phyloP scores from a whole-genome alignment of 1,140 invertebrate species.

The Hesperophylax magnus region DNA sequence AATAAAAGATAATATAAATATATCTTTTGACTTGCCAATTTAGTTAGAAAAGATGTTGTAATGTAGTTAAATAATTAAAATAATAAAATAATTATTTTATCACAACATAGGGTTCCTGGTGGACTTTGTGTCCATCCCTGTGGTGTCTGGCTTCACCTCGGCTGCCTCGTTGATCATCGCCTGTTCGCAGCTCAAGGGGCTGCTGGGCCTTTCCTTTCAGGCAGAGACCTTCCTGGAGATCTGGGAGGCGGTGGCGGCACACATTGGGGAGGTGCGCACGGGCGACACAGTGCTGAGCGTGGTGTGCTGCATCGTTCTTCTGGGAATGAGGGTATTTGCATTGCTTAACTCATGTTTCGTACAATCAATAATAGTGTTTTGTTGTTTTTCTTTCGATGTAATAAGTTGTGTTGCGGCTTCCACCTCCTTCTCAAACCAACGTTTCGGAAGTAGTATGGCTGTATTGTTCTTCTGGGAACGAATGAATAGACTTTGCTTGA shows the following conservation, averaged over 20 bases:
- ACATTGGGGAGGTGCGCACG: conserved; percentile 70
- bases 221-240: conserved; percentile 76
- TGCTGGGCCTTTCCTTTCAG: conserved; percentile 78
- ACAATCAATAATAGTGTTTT: no score
- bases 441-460: no score
- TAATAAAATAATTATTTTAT: not conserved
- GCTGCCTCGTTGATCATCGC: conserved; percentile 89
- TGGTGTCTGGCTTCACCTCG: conserved; percentile 89
- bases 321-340: conserved; percentile 73
- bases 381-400: no score
- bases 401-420: no score
- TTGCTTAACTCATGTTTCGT: no score
- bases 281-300: conserved; percentile 77
- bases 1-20: no score
- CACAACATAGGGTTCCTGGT: conserved; percentile 81
- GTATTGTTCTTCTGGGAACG: no score
- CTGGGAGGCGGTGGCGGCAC: conserved; percentile 70
- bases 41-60: no score
- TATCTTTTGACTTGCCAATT: no score
- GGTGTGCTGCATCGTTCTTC: conserved; percentile 73
- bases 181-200: conserved; percentile 83
- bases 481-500: no score
- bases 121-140: conserved; percentile 88
- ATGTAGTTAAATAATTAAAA: no score
- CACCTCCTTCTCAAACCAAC: no score